Conservation (phyloP, 2,888 invertebrate genomes). For the Aleiodes alternator region DNA sequence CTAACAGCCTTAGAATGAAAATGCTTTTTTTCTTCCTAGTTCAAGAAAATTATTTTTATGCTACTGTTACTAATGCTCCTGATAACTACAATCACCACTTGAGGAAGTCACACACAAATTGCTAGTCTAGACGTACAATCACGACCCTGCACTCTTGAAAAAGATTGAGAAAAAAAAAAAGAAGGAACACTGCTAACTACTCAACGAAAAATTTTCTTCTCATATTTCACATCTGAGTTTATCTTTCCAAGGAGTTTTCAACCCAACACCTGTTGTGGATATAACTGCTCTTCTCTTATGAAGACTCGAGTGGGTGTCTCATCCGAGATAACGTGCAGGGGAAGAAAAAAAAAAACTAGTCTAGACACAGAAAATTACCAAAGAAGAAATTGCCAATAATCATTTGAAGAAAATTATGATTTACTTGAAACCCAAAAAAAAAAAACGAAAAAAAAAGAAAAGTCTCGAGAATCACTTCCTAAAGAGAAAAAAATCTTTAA, state of each 20-base stretch:
- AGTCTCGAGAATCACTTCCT: no score
- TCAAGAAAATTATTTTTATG: not conserved
- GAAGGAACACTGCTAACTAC: slow-evolving; percentile 3
- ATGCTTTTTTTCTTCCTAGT: no score
- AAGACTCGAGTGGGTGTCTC: slow-evolving; percentile 9
- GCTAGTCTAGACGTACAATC: slow-evolving; percentile 32
- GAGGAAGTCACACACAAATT: slow-evolving; percentile 25
- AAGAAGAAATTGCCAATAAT: not conserved
- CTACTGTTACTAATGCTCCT: not conserved
- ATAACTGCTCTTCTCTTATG: not conserved
- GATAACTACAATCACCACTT: slow-evolving; percentile 21
- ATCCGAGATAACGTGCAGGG: slow-evolving; percentile 16
- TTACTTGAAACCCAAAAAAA: not conserved
- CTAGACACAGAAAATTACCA: slow-evolving; percentile 3
- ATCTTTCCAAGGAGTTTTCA: slow-evolving; percentile 1
- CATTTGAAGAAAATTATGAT: not conserved
- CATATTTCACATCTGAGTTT: slow-evolving; percentile 2
- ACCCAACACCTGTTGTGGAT: slow-evolving; percentile 15
- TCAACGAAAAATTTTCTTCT: not conserved
- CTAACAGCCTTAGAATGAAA: no score
- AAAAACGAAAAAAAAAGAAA: slow-evolving; percentile 9
- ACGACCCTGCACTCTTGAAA: slow-evolving; percentile 6
- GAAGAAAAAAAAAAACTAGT: slow-evolving; percentile 20
- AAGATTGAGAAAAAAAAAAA: not conserved
- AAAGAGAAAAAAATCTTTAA: no score